Evolutionary conservation across 2,888 invertebrate species (phyloP).

Genomic region (Ochropacha duplaris): DNA sequence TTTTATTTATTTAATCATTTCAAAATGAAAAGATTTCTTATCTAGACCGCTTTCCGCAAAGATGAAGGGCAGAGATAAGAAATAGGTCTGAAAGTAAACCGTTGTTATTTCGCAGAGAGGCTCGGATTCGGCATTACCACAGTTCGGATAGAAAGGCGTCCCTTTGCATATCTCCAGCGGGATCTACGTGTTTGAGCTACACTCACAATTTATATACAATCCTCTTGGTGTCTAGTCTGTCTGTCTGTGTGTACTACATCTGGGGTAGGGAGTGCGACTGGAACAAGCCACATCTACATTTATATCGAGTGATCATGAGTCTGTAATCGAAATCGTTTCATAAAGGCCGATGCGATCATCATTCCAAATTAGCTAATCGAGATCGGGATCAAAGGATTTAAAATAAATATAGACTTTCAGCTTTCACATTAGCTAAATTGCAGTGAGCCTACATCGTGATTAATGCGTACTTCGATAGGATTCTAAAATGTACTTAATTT

Average conservation of each 20-base stretch:
- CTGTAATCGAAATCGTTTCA: neutral
- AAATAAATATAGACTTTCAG: neutral
- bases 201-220: constrained; percentile 10
- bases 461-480: neutral
- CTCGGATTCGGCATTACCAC: neutral
- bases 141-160: neutral
- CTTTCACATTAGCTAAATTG: neutral
- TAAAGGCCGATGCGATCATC: neutral
- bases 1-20: neutral
- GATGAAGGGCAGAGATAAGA: neutral
- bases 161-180: constrained; percentile 5
- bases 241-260: neutral
- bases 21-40: neutral
- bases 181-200: neutral
- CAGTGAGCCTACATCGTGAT: neutral
- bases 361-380: neutral
- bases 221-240: neutral
- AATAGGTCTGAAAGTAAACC: neutral
- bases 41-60: neutral
- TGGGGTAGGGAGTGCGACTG: too few species aligned
- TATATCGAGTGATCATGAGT: neutral
- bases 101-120: neutral
- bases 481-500: neutral
- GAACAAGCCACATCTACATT: neutral
- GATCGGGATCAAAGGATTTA: neutral